These are phyloP conservation scores for Bombus turneri DNA, from an alignment of 1,140 invertebrate species.

Conservation along the genomic window DNA sequence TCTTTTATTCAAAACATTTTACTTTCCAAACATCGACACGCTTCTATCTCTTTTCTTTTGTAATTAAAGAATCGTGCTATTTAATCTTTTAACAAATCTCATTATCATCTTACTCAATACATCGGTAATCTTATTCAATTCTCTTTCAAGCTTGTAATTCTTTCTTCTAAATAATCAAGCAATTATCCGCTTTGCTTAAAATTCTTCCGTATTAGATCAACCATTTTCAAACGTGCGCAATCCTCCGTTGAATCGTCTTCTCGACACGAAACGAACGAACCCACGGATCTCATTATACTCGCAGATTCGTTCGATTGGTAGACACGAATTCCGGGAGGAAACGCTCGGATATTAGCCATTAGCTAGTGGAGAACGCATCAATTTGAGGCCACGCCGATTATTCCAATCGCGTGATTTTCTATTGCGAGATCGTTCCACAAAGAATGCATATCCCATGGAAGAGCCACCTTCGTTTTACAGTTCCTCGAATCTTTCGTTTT, in stretches of 20 bases:
- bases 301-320: constrained; percentile 72
- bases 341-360: constrained; percentile 70
- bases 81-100: neutral
- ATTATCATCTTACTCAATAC: too few species aligned
- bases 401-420: constrained; percentile 55
- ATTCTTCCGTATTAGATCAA: neutral
- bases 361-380: constrained; percentile 63
- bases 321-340: constrained; percentile 65
- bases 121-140: neutral
- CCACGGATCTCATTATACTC: constrained; percentile 73
- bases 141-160: neutral
- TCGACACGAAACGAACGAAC: constrained; percentile 59
- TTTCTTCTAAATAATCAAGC: neutral
- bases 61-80: neutral
- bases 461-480: neutral
- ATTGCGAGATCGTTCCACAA: neutral
- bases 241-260: constrained; percentile 2
- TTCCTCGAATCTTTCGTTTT: neutral
- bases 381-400: constrained; percentile 55
- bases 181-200: neutral
- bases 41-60: neutral
- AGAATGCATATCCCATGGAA: neutral
- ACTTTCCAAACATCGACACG: neutral
- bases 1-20: neutral
- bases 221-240: neutral